These are phyloP conservation scores for Neosilurus hyrtlii DNA, from an alignment of 2,797 vertebrate genomes.

Conservation along the genomic window DNA sequence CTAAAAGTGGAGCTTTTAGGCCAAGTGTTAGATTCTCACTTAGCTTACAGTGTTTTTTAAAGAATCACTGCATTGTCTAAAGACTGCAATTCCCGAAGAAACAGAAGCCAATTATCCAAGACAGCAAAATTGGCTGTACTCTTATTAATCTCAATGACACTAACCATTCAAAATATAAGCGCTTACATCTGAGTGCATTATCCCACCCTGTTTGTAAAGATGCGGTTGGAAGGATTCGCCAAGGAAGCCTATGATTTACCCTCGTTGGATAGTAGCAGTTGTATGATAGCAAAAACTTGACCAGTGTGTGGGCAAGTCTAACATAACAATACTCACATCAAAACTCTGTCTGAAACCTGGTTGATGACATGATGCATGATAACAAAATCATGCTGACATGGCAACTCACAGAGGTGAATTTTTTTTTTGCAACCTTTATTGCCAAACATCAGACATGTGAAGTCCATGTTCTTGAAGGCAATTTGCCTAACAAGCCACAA, in stretches of 20 bases:
- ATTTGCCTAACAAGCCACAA: no score
- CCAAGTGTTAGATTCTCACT: neutral
- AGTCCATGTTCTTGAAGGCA: neutral
- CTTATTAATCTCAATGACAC: no score
- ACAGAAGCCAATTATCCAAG: neutral
- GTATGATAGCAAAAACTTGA: neutral
- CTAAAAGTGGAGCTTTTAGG: neutral
- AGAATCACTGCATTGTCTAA: neutral
- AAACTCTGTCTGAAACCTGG: neutral
- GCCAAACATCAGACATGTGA: neutral
- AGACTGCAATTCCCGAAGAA: neutral
- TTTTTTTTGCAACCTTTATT: neutral
- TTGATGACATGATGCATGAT: no score
- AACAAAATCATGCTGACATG: neutral
- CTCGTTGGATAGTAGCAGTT: neutral
- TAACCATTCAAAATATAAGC: no score
- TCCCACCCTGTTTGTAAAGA: neutral
- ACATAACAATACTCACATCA: neutral
- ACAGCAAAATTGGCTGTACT: neutral
- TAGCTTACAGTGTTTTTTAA: neutral
- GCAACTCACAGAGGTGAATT: neutral
- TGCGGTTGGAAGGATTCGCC: neutral
- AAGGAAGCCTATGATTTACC: no score
- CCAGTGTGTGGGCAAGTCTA: neutral
- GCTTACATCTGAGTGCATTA: neutral